Evolutionary conservation across 2,113 vertebrate species (phyloP).

Genomic region (Brachyistius frenatus): DNA sequence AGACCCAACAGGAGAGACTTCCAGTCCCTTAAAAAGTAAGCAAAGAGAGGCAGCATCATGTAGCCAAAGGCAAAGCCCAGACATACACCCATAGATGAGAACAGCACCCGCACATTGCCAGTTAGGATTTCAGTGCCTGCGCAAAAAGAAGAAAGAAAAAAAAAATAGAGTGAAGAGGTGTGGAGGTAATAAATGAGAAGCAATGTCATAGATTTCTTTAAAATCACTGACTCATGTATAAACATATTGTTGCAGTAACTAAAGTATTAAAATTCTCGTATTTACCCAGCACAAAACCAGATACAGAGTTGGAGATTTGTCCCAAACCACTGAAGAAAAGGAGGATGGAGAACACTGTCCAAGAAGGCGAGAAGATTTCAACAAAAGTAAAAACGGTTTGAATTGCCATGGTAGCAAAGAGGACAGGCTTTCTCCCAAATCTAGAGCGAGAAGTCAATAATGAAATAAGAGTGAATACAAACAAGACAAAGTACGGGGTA

Average conservation of each 20-base stretch:
- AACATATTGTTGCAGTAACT: neutral
- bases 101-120: conserved; percentile 85
- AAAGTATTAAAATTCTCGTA: neutral
- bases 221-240: too few relatives aligned
- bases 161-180: neutral
- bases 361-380: conserved; percentile 87
- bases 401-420: conserved; percentile 88
- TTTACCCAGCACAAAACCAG: conserved; percentile 90
- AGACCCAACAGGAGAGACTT: conserved; percentile 83
- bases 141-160: neutral
- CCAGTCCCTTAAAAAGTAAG: conserved; percentile 89
- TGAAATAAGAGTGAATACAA: neutral
- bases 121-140: conserved; percentile 89
- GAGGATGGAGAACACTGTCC: conserved; percentile 86
- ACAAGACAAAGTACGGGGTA: neutral
- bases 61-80: conserved; percentile 87
- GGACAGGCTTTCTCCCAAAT: conserved; percentile 90
- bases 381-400: conserved; percentile 88
- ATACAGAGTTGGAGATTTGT: conserved; percentile 90
- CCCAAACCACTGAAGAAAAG: conserved; percentile 88
- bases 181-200: neutral
- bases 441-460: conserved; percentile 58
- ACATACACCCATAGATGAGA: conserved; percentile 85
- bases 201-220: too few relatives aligned
- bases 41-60: conserved; percentile 88